Conservation (phyloP, 2,113 vertebrate species). For the Chloebia gouldiae region DNA sequence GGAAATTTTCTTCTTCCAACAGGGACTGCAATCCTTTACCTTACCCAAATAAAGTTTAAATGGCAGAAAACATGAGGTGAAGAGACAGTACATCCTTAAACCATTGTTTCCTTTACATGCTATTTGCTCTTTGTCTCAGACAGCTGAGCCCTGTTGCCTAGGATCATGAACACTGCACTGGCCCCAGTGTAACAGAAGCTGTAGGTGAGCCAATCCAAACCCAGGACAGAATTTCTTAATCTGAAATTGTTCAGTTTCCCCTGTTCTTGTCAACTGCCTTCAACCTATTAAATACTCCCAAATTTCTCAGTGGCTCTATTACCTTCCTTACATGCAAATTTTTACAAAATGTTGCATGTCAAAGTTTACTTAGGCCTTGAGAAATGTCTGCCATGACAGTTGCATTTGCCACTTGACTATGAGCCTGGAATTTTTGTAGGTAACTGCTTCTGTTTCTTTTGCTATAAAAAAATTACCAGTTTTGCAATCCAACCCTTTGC, state of each 20-base stretch:
- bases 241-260: background rate
- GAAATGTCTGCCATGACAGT: background rate
- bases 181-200: background rate
- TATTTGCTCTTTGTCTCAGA: background rate
- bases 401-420: background rate
- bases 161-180: background rate
- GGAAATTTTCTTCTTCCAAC: background rate
- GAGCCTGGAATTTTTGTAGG: background rate
- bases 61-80: background rate
- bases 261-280: background rate
- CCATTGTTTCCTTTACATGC: background rate
- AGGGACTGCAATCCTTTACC: background rate
- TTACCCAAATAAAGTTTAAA: background rate
- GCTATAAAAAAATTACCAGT: background rate
- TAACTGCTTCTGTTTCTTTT: background rate
- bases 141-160: background rate
- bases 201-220: background rate
- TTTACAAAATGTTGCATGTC: background rate
- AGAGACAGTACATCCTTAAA: background rate
- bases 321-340: background rate
- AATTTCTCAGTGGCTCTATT: background rate
- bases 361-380: background rate
- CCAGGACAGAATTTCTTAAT: background rate
- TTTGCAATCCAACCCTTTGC: background rate
- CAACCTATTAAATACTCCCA: background rate